Conservation (phyloP, 64 coral and sea anemone species). For the Pachyseris speciosa region DNA sequence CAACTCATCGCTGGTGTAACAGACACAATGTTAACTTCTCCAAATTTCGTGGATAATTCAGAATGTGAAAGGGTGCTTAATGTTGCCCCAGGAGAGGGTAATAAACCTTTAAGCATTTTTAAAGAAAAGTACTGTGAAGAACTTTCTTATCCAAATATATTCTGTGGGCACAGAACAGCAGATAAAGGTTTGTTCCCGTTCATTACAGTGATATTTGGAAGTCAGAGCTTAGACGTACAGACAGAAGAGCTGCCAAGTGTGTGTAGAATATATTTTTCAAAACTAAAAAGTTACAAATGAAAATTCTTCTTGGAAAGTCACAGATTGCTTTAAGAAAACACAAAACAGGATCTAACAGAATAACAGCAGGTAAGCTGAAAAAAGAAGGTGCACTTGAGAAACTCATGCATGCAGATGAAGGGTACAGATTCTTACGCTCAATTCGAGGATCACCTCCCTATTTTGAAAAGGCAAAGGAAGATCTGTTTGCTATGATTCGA, state of each 20-base stretch:
- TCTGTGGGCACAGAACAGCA: not conserved
- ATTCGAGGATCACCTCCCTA: no score
- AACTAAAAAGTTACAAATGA: no score
- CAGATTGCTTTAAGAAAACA: no score
- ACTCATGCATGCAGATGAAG: no score
- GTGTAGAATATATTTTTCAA: no score
- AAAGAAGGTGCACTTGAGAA: no score
- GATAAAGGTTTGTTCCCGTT: not conserved
- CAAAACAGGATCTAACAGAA: no score
- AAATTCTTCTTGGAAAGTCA: no score
- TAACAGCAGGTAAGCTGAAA: no score
- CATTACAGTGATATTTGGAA: not conserved
- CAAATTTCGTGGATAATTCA: not conserved
- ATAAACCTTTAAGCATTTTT: not conserved
- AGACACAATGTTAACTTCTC: not conserved
- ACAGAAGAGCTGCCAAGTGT: not conserved
- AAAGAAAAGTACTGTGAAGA: not conserved
- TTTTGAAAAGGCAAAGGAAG: no score
- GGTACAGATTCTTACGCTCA: no score
- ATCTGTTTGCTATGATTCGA: conserved; percentile 20
- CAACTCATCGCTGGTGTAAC: not conserved
- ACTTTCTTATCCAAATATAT: not conserved
- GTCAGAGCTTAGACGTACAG: not conserved
- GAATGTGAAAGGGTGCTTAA: not conserved
- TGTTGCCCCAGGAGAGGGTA: not conserved